These are phyloP conservation scores for Nasonia oneida DNA, from an alignment of 2,888 invertebrate species.

Conservation along the genomic window DNA sequence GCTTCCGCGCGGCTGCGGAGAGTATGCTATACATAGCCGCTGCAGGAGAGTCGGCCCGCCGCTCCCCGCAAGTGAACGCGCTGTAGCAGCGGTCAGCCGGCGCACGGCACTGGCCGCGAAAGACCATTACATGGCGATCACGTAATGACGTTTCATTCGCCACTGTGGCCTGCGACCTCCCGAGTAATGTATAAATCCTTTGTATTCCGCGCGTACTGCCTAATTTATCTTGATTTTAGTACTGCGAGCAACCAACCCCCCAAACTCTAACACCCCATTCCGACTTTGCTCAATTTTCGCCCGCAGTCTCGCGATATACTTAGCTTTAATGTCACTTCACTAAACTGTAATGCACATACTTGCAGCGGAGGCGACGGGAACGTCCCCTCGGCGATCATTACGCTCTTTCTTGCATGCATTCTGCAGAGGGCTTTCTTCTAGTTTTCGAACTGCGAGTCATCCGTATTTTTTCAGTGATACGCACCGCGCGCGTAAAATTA, in stretches of 20 bases:
- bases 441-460: too few relatives aligned
- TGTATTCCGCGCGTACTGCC: not conserved
- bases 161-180: not conserved
- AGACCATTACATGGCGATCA: conserved; percentile 12
- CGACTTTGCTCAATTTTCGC: not conserved
- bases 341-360: not conserved
- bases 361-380: not conserved
- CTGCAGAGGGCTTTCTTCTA: too few relatives aligned
- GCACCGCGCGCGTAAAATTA: too few relatives aligned
- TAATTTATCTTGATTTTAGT: conserved; percentile 7
- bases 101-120: not conserved
- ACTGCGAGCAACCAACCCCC: not conserved
- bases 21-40: too few relatives aligned
- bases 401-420: too few relatives aligned
- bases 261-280: not conserved
- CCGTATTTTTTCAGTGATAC: too few relatives aligned
- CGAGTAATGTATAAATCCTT: conserved; percentile 12
- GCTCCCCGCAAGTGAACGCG: too few relatives aligned
- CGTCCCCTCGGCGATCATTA: not conserved
- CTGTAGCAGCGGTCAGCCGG: not conserved
- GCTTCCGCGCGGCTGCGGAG: not conserved
- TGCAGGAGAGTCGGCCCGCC: too few relatives aligned
- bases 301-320: not conserved
- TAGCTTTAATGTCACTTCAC: not conserved
- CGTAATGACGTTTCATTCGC: conserved; percentile 9